phyloP scores from a whole-genome alignment of 2,797 vertebrate species.

The Notoglanidium macrostoma region DNA sequence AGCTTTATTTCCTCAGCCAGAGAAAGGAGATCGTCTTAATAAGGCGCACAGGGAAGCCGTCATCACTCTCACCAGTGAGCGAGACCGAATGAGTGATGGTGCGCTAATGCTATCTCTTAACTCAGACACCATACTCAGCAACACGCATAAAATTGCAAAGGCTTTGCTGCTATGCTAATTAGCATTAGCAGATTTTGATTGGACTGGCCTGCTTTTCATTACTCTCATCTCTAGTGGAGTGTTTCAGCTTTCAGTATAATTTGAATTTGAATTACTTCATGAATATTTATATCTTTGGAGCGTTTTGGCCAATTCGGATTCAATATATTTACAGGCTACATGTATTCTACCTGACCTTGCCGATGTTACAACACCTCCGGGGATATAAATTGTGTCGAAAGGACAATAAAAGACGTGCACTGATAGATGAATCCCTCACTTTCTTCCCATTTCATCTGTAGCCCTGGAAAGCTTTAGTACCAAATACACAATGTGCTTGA shows the following conservation, averaged over 20 bases:
- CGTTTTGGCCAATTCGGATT: not conserved
- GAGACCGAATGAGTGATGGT: not conserved
- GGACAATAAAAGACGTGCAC: not conserved
- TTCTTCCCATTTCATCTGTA: slow-evolving; percentile 51
- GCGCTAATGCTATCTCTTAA: not conserved
- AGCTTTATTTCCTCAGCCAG: slow-evolving; percentile 1
- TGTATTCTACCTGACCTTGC: not conserved
- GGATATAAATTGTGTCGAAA: not conserved
- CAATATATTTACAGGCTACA: too few species aligned
- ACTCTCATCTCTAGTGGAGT: not conserved
- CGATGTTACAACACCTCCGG: not conserved
- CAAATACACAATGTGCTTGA: slow-evolving; percentile 7
- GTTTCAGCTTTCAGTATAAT: not conserved
- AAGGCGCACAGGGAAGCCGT: slow-evolving; percentile 17
- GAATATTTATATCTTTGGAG: not conserved
- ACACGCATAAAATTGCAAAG: not conserved
- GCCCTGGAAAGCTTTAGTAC: slow-evolving; percentile 24
- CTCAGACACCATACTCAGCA: not conserved
- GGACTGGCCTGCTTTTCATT: not conserved
- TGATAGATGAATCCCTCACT: slow-evolving; percentile 10
- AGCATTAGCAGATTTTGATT: not conserved
- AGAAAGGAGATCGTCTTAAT: slow-evolving; percentile 3
- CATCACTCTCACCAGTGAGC: not conserved
- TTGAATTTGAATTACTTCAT: not conserved
- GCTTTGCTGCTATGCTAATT: not conserved